Evolutionary conservation across 2,888 invertebrate genomes (phyloP).

Genomic region (Synanthedon andrenaeformis): DNA sequence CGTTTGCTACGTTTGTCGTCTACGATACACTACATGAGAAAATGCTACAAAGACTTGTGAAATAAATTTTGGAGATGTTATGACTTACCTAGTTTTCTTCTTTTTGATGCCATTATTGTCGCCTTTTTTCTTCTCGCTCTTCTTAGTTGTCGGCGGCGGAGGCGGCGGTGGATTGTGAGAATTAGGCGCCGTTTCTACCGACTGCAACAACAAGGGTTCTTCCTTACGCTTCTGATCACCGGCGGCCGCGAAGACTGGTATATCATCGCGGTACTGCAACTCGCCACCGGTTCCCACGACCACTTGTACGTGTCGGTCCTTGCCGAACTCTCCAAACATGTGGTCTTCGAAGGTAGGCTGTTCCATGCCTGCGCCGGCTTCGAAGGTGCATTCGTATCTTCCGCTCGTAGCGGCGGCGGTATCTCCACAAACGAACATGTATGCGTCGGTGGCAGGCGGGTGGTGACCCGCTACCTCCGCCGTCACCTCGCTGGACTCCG

Average conservation of each 20-base stretch:
- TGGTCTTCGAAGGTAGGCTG: conserved; percentile 81
- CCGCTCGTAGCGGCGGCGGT: conserved; percentile 29
- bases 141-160: conserved; percentile 67
- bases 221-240: conserved; percentile 51
- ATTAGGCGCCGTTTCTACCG: conserved; percentile 41
- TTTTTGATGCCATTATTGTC: conserved; percentile 91
- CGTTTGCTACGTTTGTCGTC: no score
- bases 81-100: conserved; percentile 91
- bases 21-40: no score
- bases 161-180: conserved; percentile 40
- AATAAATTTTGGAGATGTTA: no score
- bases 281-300: conserved; percentile 65
- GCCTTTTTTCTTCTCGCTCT: conserved; percentile 84
- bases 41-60: no score
- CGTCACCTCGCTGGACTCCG: conserved; percentile 60
- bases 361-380: conserved; percentile 69
- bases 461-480: conserved; percentile 62
- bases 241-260: conserved; percentile 38
- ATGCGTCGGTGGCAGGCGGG: conserved; percentile 58
- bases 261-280: conserved; percentile 60
- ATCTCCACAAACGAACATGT: conserved; percentile 64
- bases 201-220: conserved; percentile 50
- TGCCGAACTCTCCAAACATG: conserved; percentile 81
- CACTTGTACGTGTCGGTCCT: conserved; percentile 63
- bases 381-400: conserved; percentile 59